phyloP scores from a whole-genome alignment of 2,797 vertebrate species.

The Phalloptychus januarius region DNA sequence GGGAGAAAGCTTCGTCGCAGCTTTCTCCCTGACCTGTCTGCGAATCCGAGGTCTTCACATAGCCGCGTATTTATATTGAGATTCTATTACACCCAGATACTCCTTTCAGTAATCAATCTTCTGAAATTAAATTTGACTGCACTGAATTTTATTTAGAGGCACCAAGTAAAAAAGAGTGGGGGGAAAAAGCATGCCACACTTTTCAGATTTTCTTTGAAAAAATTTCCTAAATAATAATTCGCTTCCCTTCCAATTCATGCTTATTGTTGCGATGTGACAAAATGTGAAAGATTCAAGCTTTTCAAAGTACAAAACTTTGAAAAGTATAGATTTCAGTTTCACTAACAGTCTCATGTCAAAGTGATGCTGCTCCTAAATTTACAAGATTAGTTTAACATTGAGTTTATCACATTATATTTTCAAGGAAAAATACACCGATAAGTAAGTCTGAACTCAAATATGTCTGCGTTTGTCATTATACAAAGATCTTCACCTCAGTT shows the following conservation, averaged over 20 bases:
- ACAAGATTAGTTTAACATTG: background rate
- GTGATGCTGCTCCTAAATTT: background rate
- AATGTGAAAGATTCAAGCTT: background rate
- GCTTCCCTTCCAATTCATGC: background rate
- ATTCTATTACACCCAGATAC: background rate
- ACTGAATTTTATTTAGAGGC: background rate
- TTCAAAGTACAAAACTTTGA: background rate
- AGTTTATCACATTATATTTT: background rate
- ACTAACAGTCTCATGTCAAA: background rate
- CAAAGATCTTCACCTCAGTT: background rate
- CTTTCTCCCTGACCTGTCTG: background rate
- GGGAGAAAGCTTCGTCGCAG: background rate
- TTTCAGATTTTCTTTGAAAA: background rate
- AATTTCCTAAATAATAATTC: background rate
- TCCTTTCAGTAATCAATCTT: background rate
- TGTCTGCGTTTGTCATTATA: background rate
- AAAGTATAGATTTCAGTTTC: background rate
- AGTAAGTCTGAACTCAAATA: background rate
- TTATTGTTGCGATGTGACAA: background rate
- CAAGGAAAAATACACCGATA: background rate
- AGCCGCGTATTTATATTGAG: background rate
- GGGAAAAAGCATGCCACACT: background rate
- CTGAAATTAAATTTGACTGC: background rate
- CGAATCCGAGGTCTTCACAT: background rate
- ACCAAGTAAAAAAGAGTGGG: background rate